Evolutionary conservation across 2,888 invertebrate genomes (phyloP).

Genomic region (Acronicta alni): DNA sequence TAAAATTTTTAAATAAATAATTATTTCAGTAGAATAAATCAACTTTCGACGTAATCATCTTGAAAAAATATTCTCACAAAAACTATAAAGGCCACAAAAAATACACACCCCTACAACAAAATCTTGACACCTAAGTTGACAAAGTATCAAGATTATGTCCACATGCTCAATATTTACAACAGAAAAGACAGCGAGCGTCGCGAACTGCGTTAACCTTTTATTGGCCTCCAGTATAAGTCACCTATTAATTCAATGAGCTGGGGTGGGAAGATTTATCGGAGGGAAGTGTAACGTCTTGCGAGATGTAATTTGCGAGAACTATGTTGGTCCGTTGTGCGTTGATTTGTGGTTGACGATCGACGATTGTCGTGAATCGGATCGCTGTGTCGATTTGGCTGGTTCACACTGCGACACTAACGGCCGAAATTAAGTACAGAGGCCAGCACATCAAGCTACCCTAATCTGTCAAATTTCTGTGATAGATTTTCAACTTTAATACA

Average conservation of each 20-base stretch:
- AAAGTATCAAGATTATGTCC: constrained; percentile 32
- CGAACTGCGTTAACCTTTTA: constrained; percentile 51
- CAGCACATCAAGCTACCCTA: too few species aligned
- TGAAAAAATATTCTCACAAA: constrained; percentile 2
- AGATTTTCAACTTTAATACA: too few species aligned
- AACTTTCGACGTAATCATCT: neutral
- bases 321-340: constrained; percentile 16
- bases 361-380: neutral
- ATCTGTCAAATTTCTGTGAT: too few species aligned
- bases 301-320: constrained; percentile 45
- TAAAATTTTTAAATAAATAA: too few species aligned
- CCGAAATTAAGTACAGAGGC: too few species aligned
- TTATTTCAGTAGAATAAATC: neutral
- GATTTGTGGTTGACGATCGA: constrained; percentile 15
- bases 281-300: constrained; percentile 50
- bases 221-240: constrained; percentile 52
- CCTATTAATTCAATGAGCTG: constrained; percentile 54
- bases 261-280: constrained; percentile 51
- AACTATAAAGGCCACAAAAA: constrained; percentile 8
- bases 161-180: constrained; percentile 43
- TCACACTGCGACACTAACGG: too few species aligned
- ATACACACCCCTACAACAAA: neutral
- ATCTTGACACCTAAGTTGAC: constrained; percentile 4
- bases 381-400: too few species aligned
- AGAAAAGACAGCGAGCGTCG: constrained; percentile 21